Base-by-base conservation (phyloP, 2,888 invertebrate species). In the Beris morrisii region DNA sequence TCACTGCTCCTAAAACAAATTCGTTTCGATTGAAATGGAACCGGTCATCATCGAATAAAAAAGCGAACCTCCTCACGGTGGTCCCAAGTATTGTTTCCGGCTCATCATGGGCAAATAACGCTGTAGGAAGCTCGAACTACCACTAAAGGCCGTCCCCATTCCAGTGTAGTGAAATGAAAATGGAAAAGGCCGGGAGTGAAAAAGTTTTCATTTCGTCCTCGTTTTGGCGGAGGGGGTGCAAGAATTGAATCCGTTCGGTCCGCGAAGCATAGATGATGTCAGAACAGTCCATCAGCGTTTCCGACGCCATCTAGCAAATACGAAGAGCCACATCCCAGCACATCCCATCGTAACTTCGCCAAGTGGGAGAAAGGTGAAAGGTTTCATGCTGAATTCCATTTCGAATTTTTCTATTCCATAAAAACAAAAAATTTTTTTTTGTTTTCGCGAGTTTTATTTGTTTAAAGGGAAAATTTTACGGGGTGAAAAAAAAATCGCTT, bases 131-230 rank as follows among this genome's bases (percentile, higher is more conserved):
- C 58, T 58, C 58, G 45, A 45, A 58, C 58, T 7, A 38, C 38
- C 38, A 38, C 38, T 38, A 38, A 38, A 38, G 38, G 38, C 9
- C 9, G 5, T 38, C 9, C 38, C 38, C n/a, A n/a, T n/a, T n/a
- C n/a, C n/a, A n/a, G 22, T 22, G 3, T 22, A 22, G 22, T 22
- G 22, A 22, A 22, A 22, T 22, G 22, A 22, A 22, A 22, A 38
- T 38, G 38, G 9, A 38, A 38, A 38, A 38, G 9, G 7, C 38
- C 30, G 22, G 54, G 43, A 58, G 45, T n/a, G 12, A 6, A 46
- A 44, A 58, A 58, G 45, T 46, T 58, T 58, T 58, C 58, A 58
- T 58, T 58, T 58, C 44, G 58, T 58, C 44, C 30, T 45, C 5
- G 58, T 58, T 58, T 44, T 45, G 44, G 45, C 58, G 58, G 58